Base-by-base conservation (phyloP, 2,113 vertebrate genomes). In the Chionomys nivalis region DNA sequence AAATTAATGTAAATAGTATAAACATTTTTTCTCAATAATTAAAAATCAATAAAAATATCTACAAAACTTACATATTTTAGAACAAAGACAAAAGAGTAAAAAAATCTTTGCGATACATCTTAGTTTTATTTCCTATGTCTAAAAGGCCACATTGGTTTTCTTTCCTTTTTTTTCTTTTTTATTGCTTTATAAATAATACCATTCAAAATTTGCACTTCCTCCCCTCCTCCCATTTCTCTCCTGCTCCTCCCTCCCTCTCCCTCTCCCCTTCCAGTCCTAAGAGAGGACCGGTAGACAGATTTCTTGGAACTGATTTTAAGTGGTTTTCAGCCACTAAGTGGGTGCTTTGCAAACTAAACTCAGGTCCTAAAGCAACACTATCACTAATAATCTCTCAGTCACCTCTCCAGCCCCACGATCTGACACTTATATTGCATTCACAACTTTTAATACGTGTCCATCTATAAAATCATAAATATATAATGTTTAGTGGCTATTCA, bases 81-180 rank as follows among this genome's bases (percentile, higher is more conserved):
- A 88, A 7, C 26, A 75, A 55, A 91, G 89, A 39, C 3, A 7
- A 79, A 96, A 72, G 66, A 77, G 17, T 39, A n/a, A 82, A 78
- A 49, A 1, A 88, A 1, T 33, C 77, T 83, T 82, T 8, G 14
- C 65, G 73, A 86, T 42, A 77, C 7, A 44, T 36, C 24, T 68
- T 75, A 89, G 72, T 55, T 75, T 47, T 89, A 77, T 58, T 94
- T 90, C 75, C 33, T 87, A 44, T 33, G 66, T 92, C n/a, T 28
- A n/a, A 83, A 86, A 44, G 28, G 55, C 16, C 58, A 21, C 0
- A 26, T 49, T 49, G 17, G 31, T 58, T 86, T 70, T 26, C 63
- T 87, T 90, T n/a, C 44, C 0, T 7, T 52, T 70, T 7, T 66
- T 44, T 44, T 44, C 44, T 44, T 44, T 44, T 5, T 44, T 44